Evolutionary conservation across 2,797 vertebrate species (phyloP).

Genomic region (Enteromius unitaeniatus): DNA sequence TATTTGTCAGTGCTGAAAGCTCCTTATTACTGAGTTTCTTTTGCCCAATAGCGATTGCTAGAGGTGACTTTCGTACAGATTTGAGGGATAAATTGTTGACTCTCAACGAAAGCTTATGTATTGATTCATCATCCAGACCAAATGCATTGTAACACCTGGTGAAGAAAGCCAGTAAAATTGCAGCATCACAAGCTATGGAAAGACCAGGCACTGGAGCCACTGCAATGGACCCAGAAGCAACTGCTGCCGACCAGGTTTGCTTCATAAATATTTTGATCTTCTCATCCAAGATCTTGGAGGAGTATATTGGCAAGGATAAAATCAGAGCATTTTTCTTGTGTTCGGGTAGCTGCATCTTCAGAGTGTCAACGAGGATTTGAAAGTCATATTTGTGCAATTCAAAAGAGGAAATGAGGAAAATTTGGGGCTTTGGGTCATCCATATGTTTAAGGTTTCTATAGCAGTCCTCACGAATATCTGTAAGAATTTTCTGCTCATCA

Average conservation of each 20-base stretch:
- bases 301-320: slow-evolving; percentile 45
- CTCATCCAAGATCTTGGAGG: slow-evolving; percentile 35
- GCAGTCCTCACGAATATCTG: slow-evolving; percentile 44
- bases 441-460: slow-evolving; percentile 27
- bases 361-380: slow-evolving; percentile 8
- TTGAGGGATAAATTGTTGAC: slow-evolving; percentile 53
- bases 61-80: slow-evolving; percentile 27
- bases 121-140: slow-evolving; percentile 53
- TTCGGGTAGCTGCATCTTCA: slow-evolving; percentile 38
- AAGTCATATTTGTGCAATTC: slow-evolving; percentile 50
- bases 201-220: slow-evolving; percentile 48
- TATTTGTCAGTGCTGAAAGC: not conserved
- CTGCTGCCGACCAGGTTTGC: not conserved
- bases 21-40: slow-evolving; percentile 31
- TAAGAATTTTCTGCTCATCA: slow-evolving; percentile 44
- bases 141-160: slow-evolving; percentile 48
- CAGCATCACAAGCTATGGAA: slow-evolving; percentile 39
- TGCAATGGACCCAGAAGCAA: slow-evolving; percentile 28
- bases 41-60: not conserved
- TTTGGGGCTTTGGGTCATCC: not conserved
- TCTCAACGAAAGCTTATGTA: slow-evolving; percentile 43
- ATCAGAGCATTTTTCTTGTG: slow-evolving; percentile 35
- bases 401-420: slow-evolving; percentile 53
- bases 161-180: slow-evolving; percentile 53
- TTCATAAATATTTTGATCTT: slow-evolving; percentile 42